A percentile compares a stretch with the other conserved stretches of the same genome.
Evolutionary conservation across 2,888 invertebrate species (phyloP).

Genomic region (Phania funesta): DNA sequence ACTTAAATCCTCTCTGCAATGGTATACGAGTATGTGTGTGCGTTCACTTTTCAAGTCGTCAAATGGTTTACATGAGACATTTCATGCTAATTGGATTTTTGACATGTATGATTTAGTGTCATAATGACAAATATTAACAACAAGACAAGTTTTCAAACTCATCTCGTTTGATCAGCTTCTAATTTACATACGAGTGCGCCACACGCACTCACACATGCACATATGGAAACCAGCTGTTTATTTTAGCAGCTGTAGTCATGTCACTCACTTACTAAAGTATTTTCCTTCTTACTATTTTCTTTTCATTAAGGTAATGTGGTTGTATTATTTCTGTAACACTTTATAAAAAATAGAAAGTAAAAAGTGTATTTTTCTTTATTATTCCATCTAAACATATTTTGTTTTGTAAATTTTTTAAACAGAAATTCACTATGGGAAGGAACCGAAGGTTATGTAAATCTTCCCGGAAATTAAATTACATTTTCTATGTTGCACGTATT

Average conservation of each 20-base stretch:
- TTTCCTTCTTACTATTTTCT: too few species aligned
- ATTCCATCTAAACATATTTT: too few species aligned
- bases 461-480: too few species aligned
- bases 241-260: not conserved
- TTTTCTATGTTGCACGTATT: too few species aligned
- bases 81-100: slow-evolving; percentile 65
- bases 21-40: not conserved
- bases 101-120: slow-evolving; percentile 55
- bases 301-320: too few species aligned
- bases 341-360: too few species aligned
- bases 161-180: not conserved
- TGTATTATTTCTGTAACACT: too few species aligned
- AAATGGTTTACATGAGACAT: slow-evolving; percentile 29
- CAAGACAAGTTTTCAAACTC: slow-evolving; percentile 40
- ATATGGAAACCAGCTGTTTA: not conserved
- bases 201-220: not conserved
- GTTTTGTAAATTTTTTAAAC: too few species aligned
- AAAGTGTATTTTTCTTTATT: too few species aligned
- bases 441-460: too few species aligned
- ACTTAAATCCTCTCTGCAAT: slow-evolving; percentile 1
- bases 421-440: too few species aligned
- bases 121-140: slow-evolving; percentile 54
- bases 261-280: not conserved
- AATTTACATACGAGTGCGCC: too few species aligned
- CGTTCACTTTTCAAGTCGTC: not conserved